These are phyloP conservation scores for Electrophaes corylata DNA, from an alignment of 2,888 invertebrate genomes.

Conservation along the genomic window DNA sequence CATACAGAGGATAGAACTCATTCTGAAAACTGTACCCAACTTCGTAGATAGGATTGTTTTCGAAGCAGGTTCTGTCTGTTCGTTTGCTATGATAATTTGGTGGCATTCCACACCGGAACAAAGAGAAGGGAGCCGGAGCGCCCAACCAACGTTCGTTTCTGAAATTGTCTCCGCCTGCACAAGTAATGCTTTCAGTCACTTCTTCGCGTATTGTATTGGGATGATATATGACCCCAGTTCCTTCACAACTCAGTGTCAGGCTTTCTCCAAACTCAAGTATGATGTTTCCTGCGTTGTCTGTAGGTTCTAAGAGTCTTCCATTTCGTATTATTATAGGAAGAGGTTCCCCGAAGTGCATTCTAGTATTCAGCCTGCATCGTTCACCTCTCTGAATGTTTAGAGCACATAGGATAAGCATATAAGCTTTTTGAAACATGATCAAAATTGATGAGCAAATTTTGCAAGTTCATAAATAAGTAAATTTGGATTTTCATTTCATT, in stretches of 20 bases:
- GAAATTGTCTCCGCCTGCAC: slow-evolving; percentile 62
- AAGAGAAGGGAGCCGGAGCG: slow-evolving; percentile 53
- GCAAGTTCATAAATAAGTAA: neutral
- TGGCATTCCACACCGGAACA: slow-evolving; percentile 56
- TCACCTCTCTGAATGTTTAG: slow-evolving; percentile 54
- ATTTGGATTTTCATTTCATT: too few species aligned
- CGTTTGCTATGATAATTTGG: slow-evolving; percentile 59
- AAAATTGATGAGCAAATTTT: neutral
- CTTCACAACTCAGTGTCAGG: slow-evolving; percentile 66
- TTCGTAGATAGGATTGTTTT: slow-evolving; percentile 59
- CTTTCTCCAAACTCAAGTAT: slow-evolving; percentile 59
- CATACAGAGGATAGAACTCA: slow-evolving; percentile 65
- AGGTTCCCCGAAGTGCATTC: slow-evolving; percentile 65
- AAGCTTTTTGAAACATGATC: slow-evolving; percentile 54
- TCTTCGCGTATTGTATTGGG: slow-evolving; percentile 48
- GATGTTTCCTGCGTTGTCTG: slow-evolving; percentile 61
- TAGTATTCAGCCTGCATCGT: slow-evolving; percentile 60
- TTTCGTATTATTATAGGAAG: slow-evolving; percentile 65
- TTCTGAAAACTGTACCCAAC: slow-evolving; percentile 66
- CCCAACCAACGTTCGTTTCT: slow-evolving; percentile 64
- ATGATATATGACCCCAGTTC: slow-evolving; percentile 54
- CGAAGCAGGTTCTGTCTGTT: slow-evolving; percentile 63
- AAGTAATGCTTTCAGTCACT: slow-evolving; percentile 57
- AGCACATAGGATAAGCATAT: slow-evolving; percentile 61
- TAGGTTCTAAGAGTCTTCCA: slow-evolving; percentile 64